Conservation (phyloP, 2,888 invertebrate genomes). For the Merodon equestris region DNA sequence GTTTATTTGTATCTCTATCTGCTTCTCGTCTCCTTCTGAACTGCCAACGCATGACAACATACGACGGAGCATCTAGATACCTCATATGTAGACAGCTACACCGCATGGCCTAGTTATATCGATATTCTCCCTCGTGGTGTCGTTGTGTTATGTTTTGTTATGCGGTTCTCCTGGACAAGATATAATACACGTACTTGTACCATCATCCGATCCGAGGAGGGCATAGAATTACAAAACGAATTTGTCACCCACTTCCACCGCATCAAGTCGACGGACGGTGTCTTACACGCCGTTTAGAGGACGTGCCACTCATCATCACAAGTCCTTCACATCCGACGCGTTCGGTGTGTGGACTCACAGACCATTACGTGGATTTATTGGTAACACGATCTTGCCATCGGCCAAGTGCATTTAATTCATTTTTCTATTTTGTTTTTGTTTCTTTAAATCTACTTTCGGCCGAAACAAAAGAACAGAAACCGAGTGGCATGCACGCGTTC, state of each 20-base stretch:
- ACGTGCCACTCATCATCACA: constrained; percentile 31
- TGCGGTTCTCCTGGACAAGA: constrained; percentile 22
- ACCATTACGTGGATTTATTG: constrained; percentile 67
- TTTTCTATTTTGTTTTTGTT: too few relatives aligned
- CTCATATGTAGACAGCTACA: too few relatives aligned
- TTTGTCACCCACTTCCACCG: constrained; percentile 53
- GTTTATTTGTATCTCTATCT: constrained; percentile 46
- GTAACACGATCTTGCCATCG: constrained; percentile 69
- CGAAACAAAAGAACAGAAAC: constrained; percentile 59
- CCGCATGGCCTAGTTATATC: constrained; percentile 64
- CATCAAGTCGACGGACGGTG: constrained; percentile 9
- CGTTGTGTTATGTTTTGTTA: constrained; percentile 11
- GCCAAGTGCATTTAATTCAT: constrained; percentile 66
- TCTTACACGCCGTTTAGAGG: constrained; percentile 28
- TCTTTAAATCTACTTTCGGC: too few relatives aligned
- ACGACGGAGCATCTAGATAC: constrained; percentile 46
- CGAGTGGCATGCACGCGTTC: constrained; percentile 44
- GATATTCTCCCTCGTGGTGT: constrained; percentile 48
- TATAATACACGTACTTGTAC: constrained; percentile 20
- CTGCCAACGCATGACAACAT: constrained; percentile 52
- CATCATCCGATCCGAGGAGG: constrained; percentile 36
- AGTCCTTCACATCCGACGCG: constrained; percentile 54
- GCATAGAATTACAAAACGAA: constrained; percentile 59
- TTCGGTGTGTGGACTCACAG: constrained; percentile 38
- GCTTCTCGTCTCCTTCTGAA: constrained; percentile 34